phyloP scores from a whole-genome alignment of 1,140 invertebrate genomes.

The Drosophila pruinosa region DNA sequence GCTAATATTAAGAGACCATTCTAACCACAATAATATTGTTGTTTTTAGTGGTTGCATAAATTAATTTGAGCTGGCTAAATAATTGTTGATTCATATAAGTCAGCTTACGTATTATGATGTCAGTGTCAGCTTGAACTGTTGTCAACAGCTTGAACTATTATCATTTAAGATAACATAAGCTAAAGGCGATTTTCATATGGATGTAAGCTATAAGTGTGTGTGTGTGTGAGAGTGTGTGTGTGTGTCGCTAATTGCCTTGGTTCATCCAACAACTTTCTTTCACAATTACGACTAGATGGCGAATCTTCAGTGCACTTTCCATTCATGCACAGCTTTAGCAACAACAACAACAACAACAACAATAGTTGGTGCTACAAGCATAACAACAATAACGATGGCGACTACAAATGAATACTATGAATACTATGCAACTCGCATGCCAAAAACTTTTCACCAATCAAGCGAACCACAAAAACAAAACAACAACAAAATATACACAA shows the following conservation, averaged over 20 bases:
- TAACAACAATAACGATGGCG: background rate
- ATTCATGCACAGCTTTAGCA: conserved; percentile 2
- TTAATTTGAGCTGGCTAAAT: background rate
- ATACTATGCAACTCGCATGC: conserved; percentile 35
- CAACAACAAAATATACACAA: too few species aligned
- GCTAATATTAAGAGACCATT: too few species aligned
- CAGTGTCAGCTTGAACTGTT: background rate
- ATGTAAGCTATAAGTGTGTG: background rate
- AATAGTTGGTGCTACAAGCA: background rate
- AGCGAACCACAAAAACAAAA: conserved; percentile 12
- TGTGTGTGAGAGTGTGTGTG: background rate
- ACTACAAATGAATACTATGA: background rate
- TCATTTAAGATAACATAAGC: background rate
- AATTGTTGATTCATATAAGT: background rate
- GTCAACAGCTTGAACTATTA: background rate
- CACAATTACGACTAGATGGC: conserved; percentile 24
- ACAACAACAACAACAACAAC: background rate
- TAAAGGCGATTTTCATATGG: background rate
- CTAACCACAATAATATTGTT: too few species aligned
- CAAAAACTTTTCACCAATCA: conserved; percentile 46
- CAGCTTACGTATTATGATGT: background rate
- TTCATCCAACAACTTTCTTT: conserved; percentile 30
- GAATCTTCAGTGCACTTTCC: conserved; percentile 37
- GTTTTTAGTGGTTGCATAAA: too few species aligned
- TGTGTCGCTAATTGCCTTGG: conserved; percentile 26